phyloP scores from a whole-genome alignment of 2,888 invertebrate genomes.

The Dexiosoma caninum region DNA sequence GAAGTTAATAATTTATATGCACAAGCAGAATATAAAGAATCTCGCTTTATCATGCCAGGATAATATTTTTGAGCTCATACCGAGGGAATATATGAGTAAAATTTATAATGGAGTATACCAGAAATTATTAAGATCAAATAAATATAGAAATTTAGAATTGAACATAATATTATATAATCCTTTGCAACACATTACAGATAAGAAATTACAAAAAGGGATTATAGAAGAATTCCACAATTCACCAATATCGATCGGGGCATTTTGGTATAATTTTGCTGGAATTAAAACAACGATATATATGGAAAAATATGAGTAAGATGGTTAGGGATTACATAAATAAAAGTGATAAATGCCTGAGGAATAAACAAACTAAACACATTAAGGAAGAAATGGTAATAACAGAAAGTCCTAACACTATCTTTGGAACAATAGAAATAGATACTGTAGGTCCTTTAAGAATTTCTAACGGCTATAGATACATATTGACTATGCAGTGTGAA shows the following conservation, averaged over 20 bases:
- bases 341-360: slow-evolving; percentile 32
- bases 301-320: slow-evolving; percentile 54
- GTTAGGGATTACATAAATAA: slow-evolving; percentile 45
- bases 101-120: slow-evolving; percentile 10
- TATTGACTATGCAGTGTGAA: slow-evolving; percentile 37
- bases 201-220: slow-evolving; percentile 4
- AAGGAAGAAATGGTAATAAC: slow-evolving; percentile 44
- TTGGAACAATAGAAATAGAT: slow-evolving; percentile 12
- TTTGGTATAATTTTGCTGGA: too few relatives aligned
- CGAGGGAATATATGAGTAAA: neutral
- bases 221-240: slow-evolving; percentile 39
- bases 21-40: neutral
- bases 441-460: slow-evolving; percentile 26
- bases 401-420: slow-evolving; percentile 41
- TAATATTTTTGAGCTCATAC: slow-evolving; percentile 26
- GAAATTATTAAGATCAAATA: neutral
- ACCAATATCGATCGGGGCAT: slow-evolving; percentile 26
- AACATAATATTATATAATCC: neutral
- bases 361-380: slow-evolving; percentile 7
- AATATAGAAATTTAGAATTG: slow-evolving; percentile 1
- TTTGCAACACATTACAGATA: neutral
- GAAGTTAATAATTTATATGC: slow-evolving; percentile 7
- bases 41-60: slow-evolving; percentile 22
- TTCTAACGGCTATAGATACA: slow-evolving; percentile 42
- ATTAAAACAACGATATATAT: slow-evolving; percentile 36